Evolutionary conservation across 2,888 invertebrate genomes (phyloP).

Genomic region (Nemotelus nigrinus): DNA sequence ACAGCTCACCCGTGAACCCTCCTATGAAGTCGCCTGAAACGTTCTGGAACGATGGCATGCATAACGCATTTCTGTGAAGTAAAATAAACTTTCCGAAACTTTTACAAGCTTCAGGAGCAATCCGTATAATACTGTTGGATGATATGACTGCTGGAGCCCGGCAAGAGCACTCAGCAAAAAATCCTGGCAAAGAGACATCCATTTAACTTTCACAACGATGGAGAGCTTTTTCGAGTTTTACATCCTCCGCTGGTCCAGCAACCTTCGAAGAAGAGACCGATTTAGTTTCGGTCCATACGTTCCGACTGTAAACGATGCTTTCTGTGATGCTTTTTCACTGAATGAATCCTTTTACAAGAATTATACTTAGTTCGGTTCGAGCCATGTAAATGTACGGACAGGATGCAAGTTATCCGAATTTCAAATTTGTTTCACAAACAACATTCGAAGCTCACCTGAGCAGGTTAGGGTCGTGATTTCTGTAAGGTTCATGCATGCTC

Average conservation of each 20-base stretch:
- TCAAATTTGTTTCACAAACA: conserved; percentile 4
- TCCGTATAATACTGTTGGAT: background rate
- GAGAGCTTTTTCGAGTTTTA: conserved; percentile 15
- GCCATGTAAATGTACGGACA: conserved; percentile 47
- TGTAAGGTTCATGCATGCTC: too few relatives aligned
- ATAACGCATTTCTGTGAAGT: too few relatives aligned
- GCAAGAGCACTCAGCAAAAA: background rate
- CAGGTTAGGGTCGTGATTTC: background rate
- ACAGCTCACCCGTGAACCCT: background rate
- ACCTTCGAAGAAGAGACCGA: conserved; percentile 39
- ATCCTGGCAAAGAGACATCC: background rate
- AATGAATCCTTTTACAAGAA: conserved; percentile 44
- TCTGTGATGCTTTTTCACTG: conserved; percentile 44
- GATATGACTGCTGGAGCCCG: background rate
- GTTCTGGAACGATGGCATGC: background rate
- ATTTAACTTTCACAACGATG: conserved; percentile 8
- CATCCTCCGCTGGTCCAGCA: conserved; percentile 43
- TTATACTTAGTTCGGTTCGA: conserved; percentile 46
- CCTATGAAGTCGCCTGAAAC: background rate
- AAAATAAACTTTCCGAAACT: background rate
- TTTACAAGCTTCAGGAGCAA: background rate
- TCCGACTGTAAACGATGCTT: conserved; percentile 29
- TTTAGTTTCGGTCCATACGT: conserved; percentile 1
- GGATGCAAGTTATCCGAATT: conserved; percentile 18
- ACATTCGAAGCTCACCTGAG: conserved; percentile 20